These are phyloP conservation scores for Cataglyphis hispanica DNA, from an alignment of 1,140 invertebrate species.

Conservation along the genomic window DNA sequence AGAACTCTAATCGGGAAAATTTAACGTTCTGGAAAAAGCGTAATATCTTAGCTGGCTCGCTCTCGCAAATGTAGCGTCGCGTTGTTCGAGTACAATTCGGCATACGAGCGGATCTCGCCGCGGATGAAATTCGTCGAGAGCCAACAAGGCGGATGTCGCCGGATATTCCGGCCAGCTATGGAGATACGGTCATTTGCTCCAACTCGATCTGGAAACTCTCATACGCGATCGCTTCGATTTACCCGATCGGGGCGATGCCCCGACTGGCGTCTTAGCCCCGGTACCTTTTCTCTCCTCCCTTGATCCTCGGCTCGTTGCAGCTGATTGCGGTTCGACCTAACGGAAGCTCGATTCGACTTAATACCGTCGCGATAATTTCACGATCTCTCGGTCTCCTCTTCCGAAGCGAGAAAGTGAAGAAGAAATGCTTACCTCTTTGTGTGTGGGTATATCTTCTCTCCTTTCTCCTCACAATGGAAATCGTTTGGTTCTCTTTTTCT, in stretches of 20 bases:
- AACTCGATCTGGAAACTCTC: constrained; percentile 29
- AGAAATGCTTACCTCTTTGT: not conserved
- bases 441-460: not conserved
- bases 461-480: constrained; percentile 6
- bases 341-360: constrained; percentile 75
- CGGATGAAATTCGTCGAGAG: constrained; percentile 46
- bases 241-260: constrained; percentile 19
- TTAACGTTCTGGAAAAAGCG: constrained; percentile 39
- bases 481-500: not conserved
- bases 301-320: constrained; percentile 68
- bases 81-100: constrained; percentile 57
- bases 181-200: constrained; percentile 53
- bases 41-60: constrained; percentile 34
- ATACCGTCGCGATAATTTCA: constrained; percentile 76
- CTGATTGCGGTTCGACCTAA: constrained; percentile 77
- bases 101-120: not conserved
- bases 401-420: not conserved
- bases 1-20: constrained; percentile 9
- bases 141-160: constrained; percentile 18
- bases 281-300: constrained; percentile 19
- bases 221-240: constrained; percentile 46
- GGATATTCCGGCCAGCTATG: constrained; percentile 50
- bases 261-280: constrained; percentile 25
- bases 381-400: constrained; percentile 53
- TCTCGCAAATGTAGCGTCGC: not conserved